These are phyloP conservation scores for Thymallus thymallus DNA, from an alignment of 2,113 vertebrate genomes.

Conservation along the genomic window DNA sequence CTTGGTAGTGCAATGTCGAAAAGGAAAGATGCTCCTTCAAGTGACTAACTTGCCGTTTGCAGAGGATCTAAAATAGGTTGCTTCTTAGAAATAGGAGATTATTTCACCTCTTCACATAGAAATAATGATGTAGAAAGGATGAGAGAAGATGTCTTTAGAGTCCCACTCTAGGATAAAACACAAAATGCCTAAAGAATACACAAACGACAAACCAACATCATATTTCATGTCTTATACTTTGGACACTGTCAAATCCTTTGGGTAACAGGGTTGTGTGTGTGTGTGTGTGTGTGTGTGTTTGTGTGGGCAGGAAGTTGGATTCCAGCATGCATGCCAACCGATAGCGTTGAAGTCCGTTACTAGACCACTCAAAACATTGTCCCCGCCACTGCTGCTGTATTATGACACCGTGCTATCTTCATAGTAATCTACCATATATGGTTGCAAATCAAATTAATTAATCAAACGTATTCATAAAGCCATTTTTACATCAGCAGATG, in stretches of 20 bases:
- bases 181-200: conserved; percentile 35
- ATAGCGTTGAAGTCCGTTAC: not conserved
- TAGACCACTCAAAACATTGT: not conserved
- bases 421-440: not conserved
- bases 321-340: conserved; percentile 40
- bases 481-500: too few species aligned
- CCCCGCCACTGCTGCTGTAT: not conserved
- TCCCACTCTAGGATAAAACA: conserved; percentile 47
- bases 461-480: too few species aligned
- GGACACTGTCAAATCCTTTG: conserved; percentile 48
- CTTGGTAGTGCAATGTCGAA: conserved; percentile 31
- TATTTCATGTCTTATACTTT: conserved; percentile 51
- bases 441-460: too few species aligned
- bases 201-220: conserved; percentile 25
- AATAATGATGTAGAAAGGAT: conserved; percentile 37
- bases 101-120: not conserved
- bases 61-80: conserved; percentile 5
- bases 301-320: conserved; percentile 7
- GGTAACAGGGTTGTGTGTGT: not conserved
- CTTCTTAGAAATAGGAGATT: conserved; percentile 25
- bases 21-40: conserved; percentile 46
- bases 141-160: conserved; percentile 27
- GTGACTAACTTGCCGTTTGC: conserved; percentile 23
- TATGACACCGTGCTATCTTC: not conserved
- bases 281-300: too few species aligned